Percentiles rank a stretch among this genome's conserved stretches.
These are phyloP conservation scores for Paratrypauchen microcephalus DNA, from an alignment of 2,797 vertebrate genomes.

Conservation along the genomic window DNA sequence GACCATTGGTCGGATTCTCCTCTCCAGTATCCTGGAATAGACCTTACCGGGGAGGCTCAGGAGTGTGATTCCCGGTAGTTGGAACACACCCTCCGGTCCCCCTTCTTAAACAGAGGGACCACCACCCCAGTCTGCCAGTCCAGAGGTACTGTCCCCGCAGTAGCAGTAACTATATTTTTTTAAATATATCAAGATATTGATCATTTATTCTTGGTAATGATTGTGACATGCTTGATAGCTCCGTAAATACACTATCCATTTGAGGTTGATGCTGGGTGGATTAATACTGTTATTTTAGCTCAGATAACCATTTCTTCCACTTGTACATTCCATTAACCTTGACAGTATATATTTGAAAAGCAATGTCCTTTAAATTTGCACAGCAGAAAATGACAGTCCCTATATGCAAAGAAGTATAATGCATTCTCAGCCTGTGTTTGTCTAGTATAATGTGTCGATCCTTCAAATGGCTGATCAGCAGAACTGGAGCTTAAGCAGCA, in stretches of 20 bases:
- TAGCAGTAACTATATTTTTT: too few relatives aligned
- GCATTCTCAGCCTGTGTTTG: constrained; percentile 9
- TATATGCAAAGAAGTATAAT: constrained; percentile 2
- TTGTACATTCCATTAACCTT: constrained; percentile 6
- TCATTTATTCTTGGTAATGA: neutral
- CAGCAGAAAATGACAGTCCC: constrained; percentile 1
- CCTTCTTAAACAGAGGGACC: too few relatives aligned
- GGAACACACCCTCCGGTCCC: too few relatives aligned
- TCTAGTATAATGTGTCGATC: constrained; percentile 13
- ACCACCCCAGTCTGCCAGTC: too few relatives aligned
- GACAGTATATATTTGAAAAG: constrained; percentile 2
- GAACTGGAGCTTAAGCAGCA: constrained; percentile 43
- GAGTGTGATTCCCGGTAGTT: too few relatives aligned
- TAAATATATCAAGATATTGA: too few relatives aligned
- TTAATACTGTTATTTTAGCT: constrained; percentile 1
- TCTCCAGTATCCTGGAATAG: too few relatives aligned
- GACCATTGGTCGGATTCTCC: too few relatives aligned
- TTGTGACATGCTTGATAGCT: neutral
- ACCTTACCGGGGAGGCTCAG: too few relatives aligned
- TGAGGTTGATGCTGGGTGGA: neutral
- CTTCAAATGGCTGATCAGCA: constrained; percentile 39
- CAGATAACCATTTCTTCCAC: neutral
- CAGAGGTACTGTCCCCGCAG: too few relatives aligned
- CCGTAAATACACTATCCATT: neutral
- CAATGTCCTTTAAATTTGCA: constrained; percentile 8